Evolutionary conservation across 2,888 invertebrate genomes (phyloP).

Genomic region (Rhamnusium bicolor): DNA sequence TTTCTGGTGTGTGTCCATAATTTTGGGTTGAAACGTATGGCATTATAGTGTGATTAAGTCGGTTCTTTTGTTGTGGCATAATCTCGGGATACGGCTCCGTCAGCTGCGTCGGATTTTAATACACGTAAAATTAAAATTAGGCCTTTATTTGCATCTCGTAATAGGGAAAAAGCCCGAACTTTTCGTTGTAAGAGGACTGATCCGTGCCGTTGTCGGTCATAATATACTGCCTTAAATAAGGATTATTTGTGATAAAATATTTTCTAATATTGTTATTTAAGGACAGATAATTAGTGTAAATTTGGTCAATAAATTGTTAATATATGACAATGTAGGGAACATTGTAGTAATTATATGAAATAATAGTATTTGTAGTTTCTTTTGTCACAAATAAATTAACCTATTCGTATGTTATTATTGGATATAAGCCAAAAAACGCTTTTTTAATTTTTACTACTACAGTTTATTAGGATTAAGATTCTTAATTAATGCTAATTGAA

Average conservation of each 20-base stretch:
- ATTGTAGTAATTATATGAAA: too few relatives aligned
- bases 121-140: constrained; percentile 77
- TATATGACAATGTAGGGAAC: too few relatives aligned
- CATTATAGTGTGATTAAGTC: constrained; percentile 67
- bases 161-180: constrained; percentile 72
- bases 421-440: too few relatives aligned
- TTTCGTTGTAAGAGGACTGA: constrained; percentile 37
- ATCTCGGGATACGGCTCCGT: constrained; percentile 70
- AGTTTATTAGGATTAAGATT: too few relatives aligned
- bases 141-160: constrained; percentile 76
- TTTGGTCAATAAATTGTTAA: too few relatives aligned
- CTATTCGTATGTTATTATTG: too few relatives aligned
- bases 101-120: constrained; percentile 75
- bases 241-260: neutral
- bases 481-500: too few relatives aligned
- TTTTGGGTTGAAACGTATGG: constrained; percentile 62
- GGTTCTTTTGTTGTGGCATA: constrained; percentile 69
- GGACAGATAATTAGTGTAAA: neutral
- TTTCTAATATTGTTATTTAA: neutral
- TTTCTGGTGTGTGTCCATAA: constrained; percentile 54
- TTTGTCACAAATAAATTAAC: too few relatives aligned
- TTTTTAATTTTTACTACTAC: too few relatives aligned
- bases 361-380: too few relatives aligned
- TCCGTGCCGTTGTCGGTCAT: constrained; percentile 16
- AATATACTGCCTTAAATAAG: constrained; percentile 4